phyloP scores from a whole-genome alignment of 1,140 invertebrate genomes.

The Drosophila sturtevanti region DNA sequence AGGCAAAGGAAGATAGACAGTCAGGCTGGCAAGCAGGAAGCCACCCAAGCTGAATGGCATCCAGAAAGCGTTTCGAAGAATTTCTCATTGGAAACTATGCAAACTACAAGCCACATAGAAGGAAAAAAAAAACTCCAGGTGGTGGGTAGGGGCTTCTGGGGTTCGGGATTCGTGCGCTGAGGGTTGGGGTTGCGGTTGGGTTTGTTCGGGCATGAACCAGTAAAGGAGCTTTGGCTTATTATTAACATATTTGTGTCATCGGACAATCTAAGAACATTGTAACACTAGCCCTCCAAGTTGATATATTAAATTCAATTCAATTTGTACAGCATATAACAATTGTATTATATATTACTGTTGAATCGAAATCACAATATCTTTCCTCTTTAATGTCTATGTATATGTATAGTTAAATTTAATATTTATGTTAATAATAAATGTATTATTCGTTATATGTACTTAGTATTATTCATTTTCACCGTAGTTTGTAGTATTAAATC shows the following conservation, averaged over 20 bases:
- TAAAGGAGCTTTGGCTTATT: background rate
- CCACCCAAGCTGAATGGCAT: background rate
- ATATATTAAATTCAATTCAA: background rate
- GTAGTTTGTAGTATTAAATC: too few relatives aligned
- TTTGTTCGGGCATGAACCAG: background rate
- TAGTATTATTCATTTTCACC: too few relatives aligned
- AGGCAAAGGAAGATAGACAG: background rate
- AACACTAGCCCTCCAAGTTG: background rate
- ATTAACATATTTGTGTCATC: constrained; percentile 1
- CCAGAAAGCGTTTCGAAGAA: constrained; percentile 2
- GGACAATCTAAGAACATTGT: background rate
- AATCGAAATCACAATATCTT: too few relatives aligned
- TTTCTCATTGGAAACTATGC: constrained; percentile 1
- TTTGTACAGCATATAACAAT: background rate
- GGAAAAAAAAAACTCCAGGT: too few relatives aligned
- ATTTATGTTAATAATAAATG: too few relatives aligned
- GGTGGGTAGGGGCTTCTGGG: background rate
- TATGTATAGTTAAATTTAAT: too few relatives aligned
- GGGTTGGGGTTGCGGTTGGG: background rate
- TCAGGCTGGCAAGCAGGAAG: background rate
- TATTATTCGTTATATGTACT: too few relatives aligned
- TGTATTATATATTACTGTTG: background rate
- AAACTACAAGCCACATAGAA: background rate
- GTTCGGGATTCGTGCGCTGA: background rate
- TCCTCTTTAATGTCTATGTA: too few relatives aligned